A percentile compares a stretch with the other conserved stretches of the same genome.
Conservation (phyloP, 2,888 invertebrate species). For the Napeogenes sylphis region DNA sequence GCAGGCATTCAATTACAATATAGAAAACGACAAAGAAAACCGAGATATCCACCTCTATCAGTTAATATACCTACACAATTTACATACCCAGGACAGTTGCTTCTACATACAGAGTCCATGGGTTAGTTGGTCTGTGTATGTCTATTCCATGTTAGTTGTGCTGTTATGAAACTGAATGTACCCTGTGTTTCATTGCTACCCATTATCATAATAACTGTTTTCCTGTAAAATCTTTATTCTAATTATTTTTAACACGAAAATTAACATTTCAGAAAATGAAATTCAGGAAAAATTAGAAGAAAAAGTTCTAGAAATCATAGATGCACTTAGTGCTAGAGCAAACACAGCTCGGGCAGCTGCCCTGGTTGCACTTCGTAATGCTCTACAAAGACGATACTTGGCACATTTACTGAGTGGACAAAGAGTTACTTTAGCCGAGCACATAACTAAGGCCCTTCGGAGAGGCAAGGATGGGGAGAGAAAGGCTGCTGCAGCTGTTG, state of each 20-base stretch:
- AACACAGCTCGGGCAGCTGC: slow-evolving; percentile 87
- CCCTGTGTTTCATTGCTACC: no score
- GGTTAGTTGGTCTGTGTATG: neutral
- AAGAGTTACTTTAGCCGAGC: slow-evolving; percentile 87
- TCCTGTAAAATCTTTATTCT: no score
- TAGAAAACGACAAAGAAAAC: neutral
- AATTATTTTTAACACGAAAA: neutral
- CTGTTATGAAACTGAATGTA: neutral
- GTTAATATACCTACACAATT: slow-evolving; percentile 1
- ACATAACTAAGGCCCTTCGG: slow-evolving; percentile 87
- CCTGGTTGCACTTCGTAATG: slow-evolving; percentile 83
- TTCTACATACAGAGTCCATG: neutral
- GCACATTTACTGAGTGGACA: slow-evolving; percentile 87
- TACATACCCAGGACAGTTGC: neutral
- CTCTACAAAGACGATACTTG: slow-evolving; percentile 87
- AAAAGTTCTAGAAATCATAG: slow-evolving; percentile 90
- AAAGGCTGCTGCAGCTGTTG: slow-evolving; percentile 87
- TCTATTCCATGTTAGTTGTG: neutral
- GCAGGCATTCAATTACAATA: neutral
- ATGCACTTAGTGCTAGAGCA: slow-evolving; percentile 92
- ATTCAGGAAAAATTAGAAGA: slow-evolving; percentile 86
- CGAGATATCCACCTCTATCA: neutral
- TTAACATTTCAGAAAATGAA: slow-evolving; percentile 69
- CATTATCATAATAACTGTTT: no score
- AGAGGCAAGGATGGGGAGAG: slow-evolving; percentile 91